These are phyloP conservation scores for Busseola fusca DNA, from an alignment of 2,888 invertebrate species.

Conservation along the genomic window DNA sequence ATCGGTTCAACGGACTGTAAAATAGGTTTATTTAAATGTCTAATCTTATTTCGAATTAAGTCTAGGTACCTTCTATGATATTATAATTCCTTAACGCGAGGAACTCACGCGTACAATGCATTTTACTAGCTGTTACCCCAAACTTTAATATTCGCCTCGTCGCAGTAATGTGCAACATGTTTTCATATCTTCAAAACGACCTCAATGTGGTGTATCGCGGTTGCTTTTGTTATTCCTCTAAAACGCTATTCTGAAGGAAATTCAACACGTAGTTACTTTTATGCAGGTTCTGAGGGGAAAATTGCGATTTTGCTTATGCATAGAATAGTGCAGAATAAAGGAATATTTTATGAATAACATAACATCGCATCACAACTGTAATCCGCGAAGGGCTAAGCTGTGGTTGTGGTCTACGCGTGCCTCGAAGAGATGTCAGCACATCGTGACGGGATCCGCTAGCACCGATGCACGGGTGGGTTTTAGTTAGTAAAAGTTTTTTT, in stretches of 20 bases:
- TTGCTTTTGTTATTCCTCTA: constrained; percentile 28
- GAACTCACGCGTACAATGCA: not conserved
- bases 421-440: no score
- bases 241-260: constrained; percentile 21
- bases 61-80: no score
- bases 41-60: no score
- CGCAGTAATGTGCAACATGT: constrained; percentile 32
- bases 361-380: no score
- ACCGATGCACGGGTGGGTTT: no score
- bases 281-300: constrained; percentile 1
- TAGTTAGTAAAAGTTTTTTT: no score
- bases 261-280: constrained; percentile 4
- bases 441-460: no score
- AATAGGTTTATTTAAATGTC: no score
- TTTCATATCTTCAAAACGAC: constrained; percentile 44
- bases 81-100: not conserved
- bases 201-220: constrained; percentile 22
- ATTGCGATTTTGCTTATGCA: constrained; percentile 2
- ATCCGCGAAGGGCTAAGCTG: no score
- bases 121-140: not conserved
- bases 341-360: no score
- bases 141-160: constrained; percentile 42
- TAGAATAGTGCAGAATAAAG: not conserved
- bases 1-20: no score
- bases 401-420: no score